These are phyloP conservation scores for Macrophya alboannulata DNA, from an alignment of 2,888 invertebrate genomes.

Conservation along the genomic window DNA sequence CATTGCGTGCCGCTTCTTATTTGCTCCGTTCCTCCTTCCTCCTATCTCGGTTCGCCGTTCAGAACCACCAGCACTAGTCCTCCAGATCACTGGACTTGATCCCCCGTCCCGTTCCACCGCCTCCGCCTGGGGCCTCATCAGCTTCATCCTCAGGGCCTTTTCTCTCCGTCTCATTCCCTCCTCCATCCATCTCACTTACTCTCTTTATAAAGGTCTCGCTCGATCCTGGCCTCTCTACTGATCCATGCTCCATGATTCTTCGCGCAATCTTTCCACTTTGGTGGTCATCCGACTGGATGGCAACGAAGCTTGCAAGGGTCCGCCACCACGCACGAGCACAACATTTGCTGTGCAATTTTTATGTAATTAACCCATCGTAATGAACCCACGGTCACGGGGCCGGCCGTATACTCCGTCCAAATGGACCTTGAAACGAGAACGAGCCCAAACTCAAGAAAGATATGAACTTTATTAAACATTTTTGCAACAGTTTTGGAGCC, in stretches of 20 bases:
- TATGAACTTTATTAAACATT: not conserved
- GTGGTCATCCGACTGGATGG: conserved; percentile 41
- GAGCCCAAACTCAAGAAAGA: not conserved
- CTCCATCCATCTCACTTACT: not conserved
- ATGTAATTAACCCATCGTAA: conserved; percentile 48
- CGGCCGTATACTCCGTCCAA: not conserved
- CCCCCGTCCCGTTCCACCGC: conserved; percentile 2
- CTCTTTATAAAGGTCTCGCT: not conserved
- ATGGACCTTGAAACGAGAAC: conserved; percentile 19
- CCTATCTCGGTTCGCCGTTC: not conserved
- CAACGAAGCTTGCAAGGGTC: not conserved
- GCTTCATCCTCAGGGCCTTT: conserved; percentile 20
- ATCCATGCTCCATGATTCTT: not conserved
- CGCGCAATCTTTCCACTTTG: conserved; percentile 46
- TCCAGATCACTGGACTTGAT: conserved; percentile 27
- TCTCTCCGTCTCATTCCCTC: not conserved
- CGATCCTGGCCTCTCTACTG: not conserved
- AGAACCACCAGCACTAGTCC: not conserved
- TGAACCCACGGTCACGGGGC: conserved; percentile 25
- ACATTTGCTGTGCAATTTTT: conserved; percentile 44
- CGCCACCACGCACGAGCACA: conserved; percentile 45
- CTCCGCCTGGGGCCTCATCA: conserved; percentile 39
- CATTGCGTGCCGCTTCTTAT: conserved; percentile 44
- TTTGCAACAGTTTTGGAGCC: not conserved
- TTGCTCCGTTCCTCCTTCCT: conserved; percentile 10